Evolutionary conservation across 2,888 invertebrate species (phyloP).

Genomic region (Alitta virens): DNA sequence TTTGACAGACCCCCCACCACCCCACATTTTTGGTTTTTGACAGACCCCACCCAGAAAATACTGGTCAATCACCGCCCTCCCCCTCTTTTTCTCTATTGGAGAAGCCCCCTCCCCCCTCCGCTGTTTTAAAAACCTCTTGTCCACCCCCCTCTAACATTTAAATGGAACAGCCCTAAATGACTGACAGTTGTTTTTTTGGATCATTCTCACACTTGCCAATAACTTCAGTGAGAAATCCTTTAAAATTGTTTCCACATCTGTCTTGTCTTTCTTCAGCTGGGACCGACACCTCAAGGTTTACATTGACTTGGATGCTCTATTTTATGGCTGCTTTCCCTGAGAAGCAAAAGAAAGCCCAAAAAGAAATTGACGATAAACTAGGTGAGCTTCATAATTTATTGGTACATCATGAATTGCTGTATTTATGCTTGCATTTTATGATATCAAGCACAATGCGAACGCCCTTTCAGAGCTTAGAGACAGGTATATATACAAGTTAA

Average conservation of each 20-base stretch:
- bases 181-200: too few species aligned
- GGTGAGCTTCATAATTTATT: background rate
- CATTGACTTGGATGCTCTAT: slow-evolving; percentile 27
- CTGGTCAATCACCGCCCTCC: too few species aligned
- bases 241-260: background rate
- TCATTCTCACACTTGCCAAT: too few species aligned
- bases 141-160: background rate
- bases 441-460: too few species aligned
- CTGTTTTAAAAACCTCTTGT: too few species aligned
- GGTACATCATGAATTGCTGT: too few species aligned
- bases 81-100: too few species aligned
- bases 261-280: slow-evolving; percentile 23
- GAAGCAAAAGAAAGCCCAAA: slow-evolving; percentile 23
- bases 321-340: slow-evolving; percentile 25
- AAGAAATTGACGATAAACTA: slow-evolving; percentile 24
- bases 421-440: too few species aligned
- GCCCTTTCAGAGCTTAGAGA: too few species aligned
- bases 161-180: background rate
- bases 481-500: too few species aligned
- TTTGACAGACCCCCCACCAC: background rate
- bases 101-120: too few species aligned
- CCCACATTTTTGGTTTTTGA: background rate
- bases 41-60: too few species aligned
- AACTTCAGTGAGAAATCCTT: background rate
- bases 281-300: slow-evolving; percentile 25